Conservation (phyloP, 2,113 vertebrate genomes). For the Pterocles orientalis region DNA sequence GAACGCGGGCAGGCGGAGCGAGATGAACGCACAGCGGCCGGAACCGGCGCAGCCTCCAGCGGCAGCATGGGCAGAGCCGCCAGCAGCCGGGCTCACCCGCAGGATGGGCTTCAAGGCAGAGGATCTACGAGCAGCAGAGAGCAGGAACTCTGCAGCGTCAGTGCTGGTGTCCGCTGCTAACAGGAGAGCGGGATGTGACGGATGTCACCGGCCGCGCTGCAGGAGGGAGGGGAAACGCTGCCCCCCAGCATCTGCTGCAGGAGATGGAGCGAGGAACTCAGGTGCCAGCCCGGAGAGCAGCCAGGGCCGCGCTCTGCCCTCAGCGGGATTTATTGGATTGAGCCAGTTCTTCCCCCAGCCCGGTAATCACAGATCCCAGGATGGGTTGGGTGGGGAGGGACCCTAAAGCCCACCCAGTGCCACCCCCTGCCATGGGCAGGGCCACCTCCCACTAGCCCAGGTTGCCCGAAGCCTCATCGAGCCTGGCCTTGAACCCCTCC, state of each 20-base stretch:
- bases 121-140: neutral
- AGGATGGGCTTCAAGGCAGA: too few relatives aligned
- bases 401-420: too few relatives aligned
- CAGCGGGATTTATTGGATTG: neutral
- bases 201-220: neutral
- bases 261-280: neutral
- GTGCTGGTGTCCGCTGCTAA: too few relatives aligned
- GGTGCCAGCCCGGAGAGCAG: neutral
- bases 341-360: neutral
- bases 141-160: neutral
- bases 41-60: neutral
- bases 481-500: too few relatives aligned
- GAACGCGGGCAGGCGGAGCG: neutral
- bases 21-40: neutral
- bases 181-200: neutral
- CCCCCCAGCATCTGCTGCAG: neutral
- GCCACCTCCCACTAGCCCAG: too few relatives aligned
- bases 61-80: neutral
- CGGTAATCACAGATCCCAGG: too few relatives aligned
- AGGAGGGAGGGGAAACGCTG: neutral
- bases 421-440: too few relatives aligned
- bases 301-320: rapidly evolving
- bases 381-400: too few relatives aligned
- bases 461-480: too few relatives aligned
- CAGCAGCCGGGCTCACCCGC: too few relatives aligned